phyloP scores from a whole-genome alignment of 2,797 vertebrate species.

The Distichodus sexfasciatus region DNA sequence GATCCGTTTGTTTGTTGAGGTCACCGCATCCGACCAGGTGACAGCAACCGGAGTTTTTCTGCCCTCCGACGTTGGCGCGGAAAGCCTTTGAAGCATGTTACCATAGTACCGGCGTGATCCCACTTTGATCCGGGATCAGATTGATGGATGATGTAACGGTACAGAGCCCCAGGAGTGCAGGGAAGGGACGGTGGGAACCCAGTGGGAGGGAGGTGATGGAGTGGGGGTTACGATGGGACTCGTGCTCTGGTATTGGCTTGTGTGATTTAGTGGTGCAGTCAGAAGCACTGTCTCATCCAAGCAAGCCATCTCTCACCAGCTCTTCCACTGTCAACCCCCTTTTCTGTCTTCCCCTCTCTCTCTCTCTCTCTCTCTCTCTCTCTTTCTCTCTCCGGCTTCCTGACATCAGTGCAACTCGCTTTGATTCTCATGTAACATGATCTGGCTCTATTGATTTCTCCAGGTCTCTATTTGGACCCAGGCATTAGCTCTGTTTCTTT shows the following conservation, averaged over 20 bases:
- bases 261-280: slow-evolving; percentile 46
- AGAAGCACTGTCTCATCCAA: slow-evolving; percentile 35
- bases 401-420: slow-evolving; percentile 53
- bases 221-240: no score
- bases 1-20: slow-evolving; percentile 1
- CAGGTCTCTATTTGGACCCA: slow-evolving; percentile 52
- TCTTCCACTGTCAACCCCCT: neutral
- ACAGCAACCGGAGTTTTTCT: slow-evolving; percentile 8
- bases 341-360: no score
- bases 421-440: slow-evolving; percentile 64
- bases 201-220: no score
- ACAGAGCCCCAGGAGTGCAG: slow-evolving; percentile 16
- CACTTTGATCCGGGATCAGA: slow-evolving; percentile 54
- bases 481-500: slow-evolving; percentile 59
- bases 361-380: neutral
- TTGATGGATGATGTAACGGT: slow-evolving; percentile 47
- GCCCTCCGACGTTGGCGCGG: slow-evolving; percentile 21
- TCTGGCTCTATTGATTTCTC: slow-evolving; percentile 70
- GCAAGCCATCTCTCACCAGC: slow-evolving; percentile 6
- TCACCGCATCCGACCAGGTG: slow-evolving; percentile 35
- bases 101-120: slow-evolving; percentile 47
- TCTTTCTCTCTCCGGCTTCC: slow-evolving; percentile 32
- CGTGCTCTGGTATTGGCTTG: slow-evolving; percentile 39
- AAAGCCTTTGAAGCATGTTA: slow-evolving; percentile 48
- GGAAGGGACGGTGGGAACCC: no score